Percentiles rank a stretch among this genome's conserved stretches.
These are phyloP conservation scores for Panopea generosa DNA, from an alignment of 2,888 invertebrate genomes.

Conservation along the genomic window DNA sequence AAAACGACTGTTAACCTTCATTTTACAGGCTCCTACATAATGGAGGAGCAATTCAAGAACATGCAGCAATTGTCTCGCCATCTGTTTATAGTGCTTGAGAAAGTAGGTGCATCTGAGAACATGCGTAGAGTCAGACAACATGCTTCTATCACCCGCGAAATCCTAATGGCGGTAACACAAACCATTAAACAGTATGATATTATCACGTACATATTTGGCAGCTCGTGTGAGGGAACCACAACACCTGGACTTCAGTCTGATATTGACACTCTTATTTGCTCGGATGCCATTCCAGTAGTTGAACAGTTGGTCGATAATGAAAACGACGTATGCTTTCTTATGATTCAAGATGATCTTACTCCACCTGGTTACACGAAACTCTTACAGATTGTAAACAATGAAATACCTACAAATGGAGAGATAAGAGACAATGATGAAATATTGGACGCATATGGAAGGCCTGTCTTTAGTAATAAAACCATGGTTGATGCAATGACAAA, in stretches of 20 bases:
- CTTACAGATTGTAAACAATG: slow-evolving; percentile 2
- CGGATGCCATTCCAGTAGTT: slow-evolving; percentile 9
- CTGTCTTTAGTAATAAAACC: slow-evolving; percentile 7
- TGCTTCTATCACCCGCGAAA: slow-evolving; percentile 13
- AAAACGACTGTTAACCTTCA: too few relatives aligned
- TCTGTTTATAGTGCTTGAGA: slow-evolving; percentile 18
- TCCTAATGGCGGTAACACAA: slow-evolving; percentile 14
- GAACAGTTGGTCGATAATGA: slow-evolving; percentile 2
- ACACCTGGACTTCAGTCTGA: slow-evolving; percentile 29
- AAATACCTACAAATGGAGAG: neutral
- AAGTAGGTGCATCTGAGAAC: slow-evolving; percentile 25
- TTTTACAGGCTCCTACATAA: too few relatives aligned
- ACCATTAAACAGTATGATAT: slow-evolving; percentile 4
- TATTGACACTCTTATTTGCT: slow-evolving; percentile 21
- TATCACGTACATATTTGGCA: slow-evolving; percentile 23
- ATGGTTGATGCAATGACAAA: slow-evolving; percentile 27
- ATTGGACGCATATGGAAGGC: slow-evolving; percentile 10
- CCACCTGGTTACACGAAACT: slow-evolving; percentile 33
- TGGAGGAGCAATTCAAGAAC: neutral
- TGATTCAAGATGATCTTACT: slow-evolving; percentile 28
- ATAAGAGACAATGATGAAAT: slow-evolving; percentile 13
- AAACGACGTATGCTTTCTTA: neutral
- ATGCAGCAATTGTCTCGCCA: slow-evolving; percentile 4
- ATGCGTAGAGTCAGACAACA: slow-evolving; percentile 24
- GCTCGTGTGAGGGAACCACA: slow-evolving; percentile 28